Base-by-base conservation (phyloP, 64 coral and sea anemone genomes). In the Dendrophyllia cribrosa region DNA sequence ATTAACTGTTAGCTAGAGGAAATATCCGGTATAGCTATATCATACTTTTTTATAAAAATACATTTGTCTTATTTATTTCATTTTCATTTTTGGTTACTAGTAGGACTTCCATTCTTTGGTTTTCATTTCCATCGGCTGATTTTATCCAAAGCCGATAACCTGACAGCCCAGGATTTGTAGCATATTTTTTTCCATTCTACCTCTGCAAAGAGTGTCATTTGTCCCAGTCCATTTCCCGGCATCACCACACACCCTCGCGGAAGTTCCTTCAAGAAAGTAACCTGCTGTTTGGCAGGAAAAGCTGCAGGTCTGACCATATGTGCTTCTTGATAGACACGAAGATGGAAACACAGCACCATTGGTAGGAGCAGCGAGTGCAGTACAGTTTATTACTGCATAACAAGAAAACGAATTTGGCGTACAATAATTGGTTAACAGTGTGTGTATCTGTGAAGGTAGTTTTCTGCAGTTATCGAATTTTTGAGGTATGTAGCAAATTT, bases 221-320 rank as follows among this genome's bases (percentile, higher is more conserved):
- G 47, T 70, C 47, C 89, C 89, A 21, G 89, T 72, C 89, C 89
- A 91, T 46, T 59, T 21, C 44, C 77, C 89, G 4, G 45, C 53
- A 72, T 50, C 52, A 43, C 50, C 89, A 82, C 89, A 91, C 51
- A 81, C 53, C 51, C 77, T 65, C 17, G 11, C 13, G 19, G 77
- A 46, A 58, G 77, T 82, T n/a, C 89, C 89, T 23, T 72, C 76
- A 43, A 74, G 44, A 72, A 52, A 48, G 49, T 82, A 91, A 19
- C 89, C 89, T 23, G 43, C 59, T 50, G 3, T 91, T 82, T n/a
- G 51, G 56, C 89, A 91, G 60, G 76, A 66, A 60, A 91, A 91
- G 26, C 63, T 52, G 51, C 88, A 90, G 12, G 23, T 55, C 55
- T 76, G 58, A 43, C 60, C 60, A 51, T 90, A 59, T 10, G 23